Evolutionary conservation across 2,888 invertebrate species (phyloP).

Genomic region (Calliscelio sp.): DNA sequence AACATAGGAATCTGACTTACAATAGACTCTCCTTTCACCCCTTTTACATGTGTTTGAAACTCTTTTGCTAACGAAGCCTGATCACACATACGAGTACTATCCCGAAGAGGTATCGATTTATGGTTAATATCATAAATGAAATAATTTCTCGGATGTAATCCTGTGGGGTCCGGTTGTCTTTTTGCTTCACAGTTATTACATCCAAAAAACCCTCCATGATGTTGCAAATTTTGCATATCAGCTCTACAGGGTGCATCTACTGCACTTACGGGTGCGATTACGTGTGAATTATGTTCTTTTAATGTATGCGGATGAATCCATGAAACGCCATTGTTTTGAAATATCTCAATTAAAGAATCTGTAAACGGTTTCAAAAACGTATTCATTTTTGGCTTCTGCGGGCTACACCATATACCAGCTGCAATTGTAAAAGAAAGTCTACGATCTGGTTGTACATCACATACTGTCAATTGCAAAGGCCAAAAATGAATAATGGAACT

Average conservation of each 20-base stretch:
- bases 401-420: conserved; percentile 38
- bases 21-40: conserved; percentile 35
- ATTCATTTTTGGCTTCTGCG: conserved; percentile 34
- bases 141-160: conserved; percentile 18
- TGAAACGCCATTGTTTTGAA: conserved; percentile 22
- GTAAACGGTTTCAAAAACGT: conserved; percentile 36
- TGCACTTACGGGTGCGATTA: conserved; percentile 28
- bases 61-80: conserved; percentile 32
- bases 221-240: conserved; percentile 47
- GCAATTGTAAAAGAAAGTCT: conserved; percentile 20
- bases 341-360: conserved; percentile 11
- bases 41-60: conserved; percentile 5
- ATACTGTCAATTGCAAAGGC: conserved; percentile 38
- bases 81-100: conserved; percentile 5
- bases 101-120: conserved; percentile 12
- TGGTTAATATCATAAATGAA: conserved; percentile 36
- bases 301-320: conserved; percentile 29
- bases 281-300: conserved; percentile 13
- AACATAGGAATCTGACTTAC: conserved; percentile 32
- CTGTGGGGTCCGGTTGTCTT: too few species aligned
- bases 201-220: conserved; percentile 20
- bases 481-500: conserved; percentile 36
- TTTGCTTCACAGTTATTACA: conserved; percentile 45
- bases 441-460: conserved; percentile 10
- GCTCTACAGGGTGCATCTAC: conserved; percentile 54